Evolutionary conservation across 2,797 vertebrate genomes (phyloP), one percentile per base, ranked within the genome.

Genomic region (Eulemur coronatus): DNA sequence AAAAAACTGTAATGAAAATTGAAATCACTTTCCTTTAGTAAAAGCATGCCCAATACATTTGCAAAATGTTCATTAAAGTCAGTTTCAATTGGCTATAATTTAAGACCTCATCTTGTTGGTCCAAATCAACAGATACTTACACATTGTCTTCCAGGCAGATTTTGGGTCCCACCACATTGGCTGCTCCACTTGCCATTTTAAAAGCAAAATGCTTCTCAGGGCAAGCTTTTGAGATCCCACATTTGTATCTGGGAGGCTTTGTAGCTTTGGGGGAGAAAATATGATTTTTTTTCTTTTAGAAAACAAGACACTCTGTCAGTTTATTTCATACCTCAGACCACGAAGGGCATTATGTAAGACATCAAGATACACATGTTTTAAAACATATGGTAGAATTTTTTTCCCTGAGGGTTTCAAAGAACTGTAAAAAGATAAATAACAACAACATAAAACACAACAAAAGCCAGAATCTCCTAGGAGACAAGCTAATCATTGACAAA

Each of bases 181-280:
- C 99, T 50, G 99, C 99, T 94, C 99, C 99, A 67, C 99, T 99
- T 92, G 99, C 98, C 98, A 99, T 99, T 98, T 99, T 99, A 98
- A 99, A 99, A 85, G 99, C 98, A 96, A 99, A 99, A 98, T 99
- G 99, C 35, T 98, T 99, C 14, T 95, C 95, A 5, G 99, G 99
- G 97, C 99, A 99, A 13, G 98, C 96, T 98, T 99, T 99, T 43
- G 99, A 99, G 94, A 99, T 98, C 2, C 99, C 99, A 95, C 99
- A 99, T 98, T 99, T 99, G 96, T 99, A 97, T 89, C 97, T 99
- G 28, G 97, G 93, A 57, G 99, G 98, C 70, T 98, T 99, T 46
- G 99, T 98, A 67, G 98, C 99, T 99, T 98, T 59, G 65, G 75
- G 97, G 5, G 97, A 61, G 48, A 97, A 98, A 91, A 96, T 10